Conservation (phyloP, 2,888 invertebrate species). For the Brassicogethes aeneus region DNA sequence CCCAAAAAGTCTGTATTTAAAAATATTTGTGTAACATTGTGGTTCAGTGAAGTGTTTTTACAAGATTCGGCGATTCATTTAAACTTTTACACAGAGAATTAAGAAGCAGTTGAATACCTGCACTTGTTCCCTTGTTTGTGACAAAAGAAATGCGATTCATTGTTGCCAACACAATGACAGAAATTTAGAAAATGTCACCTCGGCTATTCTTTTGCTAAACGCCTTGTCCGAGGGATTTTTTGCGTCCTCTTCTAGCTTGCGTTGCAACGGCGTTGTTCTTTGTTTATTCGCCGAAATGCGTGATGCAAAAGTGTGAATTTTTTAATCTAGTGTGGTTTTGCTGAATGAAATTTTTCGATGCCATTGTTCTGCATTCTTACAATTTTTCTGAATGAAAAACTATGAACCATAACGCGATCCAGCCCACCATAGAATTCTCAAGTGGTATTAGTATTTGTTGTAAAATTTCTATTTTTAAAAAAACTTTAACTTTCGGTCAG, state of each 20-base stretch:
- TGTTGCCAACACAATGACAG: slow-evolving; percentile 20
- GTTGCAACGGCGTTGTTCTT: slow-evolving; percentile 3
- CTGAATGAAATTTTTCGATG: neutral
- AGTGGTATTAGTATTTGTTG: neutral
- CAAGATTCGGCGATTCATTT: neutral
- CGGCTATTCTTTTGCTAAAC: slow-evolving; percentile 23
- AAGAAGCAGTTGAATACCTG: slow-evolving; percentile 1
- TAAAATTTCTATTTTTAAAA: no score
- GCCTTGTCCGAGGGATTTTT: slow-evolving; percentile 12
- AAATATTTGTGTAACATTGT: neutral
- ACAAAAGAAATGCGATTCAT: slow-evolving; percentile 21
- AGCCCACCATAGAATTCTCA: neutral
- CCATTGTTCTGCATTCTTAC: neutral
- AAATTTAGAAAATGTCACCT: slow-evolving; percentile 26
- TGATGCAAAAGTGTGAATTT: neutral
- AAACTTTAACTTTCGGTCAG: no score
- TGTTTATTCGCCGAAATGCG: neutral
- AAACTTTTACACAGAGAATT: no score
- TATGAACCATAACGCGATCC: neutral
- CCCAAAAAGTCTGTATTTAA: neutral
- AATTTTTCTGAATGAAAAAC: neutral
- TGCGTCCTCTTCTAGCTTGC: slow-evolving; percentile 1
- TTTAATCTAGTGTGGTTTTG: neutral
- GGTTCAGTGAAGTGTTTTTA: neutral
- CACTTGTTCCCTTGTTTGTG: slow-evolving; percentile 11